These are phyloP conservation scores for Myocastor coypus DNA, from an alignment of 2,113 vertebrate genomes.

Conservation along the genomic window DNA sequence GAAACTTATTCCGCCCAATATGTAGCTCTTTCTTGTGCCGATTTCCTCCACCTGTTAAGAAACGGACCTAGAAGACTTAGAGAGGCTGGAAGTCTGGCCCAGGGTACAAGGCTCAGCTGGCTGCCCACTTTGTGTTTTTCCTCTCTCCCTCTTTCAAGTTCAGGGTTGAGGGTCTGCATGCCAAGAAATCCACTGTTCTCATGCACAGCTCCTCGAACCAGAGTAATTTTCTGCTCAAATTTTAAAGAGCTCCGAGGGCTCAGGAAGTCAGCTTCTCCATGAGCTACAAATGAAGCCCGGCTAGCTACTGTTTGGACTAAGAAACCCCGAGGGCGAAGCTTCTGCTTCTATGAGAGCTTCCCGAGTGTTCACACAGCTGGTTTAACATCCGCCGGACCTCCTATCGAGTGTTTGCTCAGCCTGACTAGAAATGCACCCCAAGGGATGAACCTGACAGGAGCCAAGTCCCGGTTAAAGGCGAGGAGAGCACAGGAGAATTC, in stretches of 20 bases:
- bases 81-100: neutral
- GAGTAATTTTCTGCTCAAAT: neutral
- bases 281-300: neutral
- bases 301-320: neutral
- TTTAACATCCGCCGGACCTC: neutral
- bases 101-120: neutral
- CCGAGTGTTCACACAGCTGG: neutral
- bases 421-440: neutral
- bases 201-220: neutral
- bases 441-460: constrained; percentile 2
- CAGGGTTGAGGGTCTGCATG: neutral
- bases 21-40: neutral
- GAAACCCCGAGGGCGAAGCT: neutral
- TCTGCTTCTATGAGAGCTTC: neutral
- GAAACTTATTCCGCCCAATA: neutral
- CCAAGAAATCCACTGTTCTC: neutral
- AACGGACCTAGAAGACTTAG: neutral
- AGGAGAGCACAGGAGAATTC: neutral
- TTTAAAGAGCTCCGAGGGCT: neutral
- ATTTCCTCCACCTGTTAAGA: constrained; percentile 1
- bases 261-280: neutral
- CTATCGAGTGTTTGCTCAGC: neutral
- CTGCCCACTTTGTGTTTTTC: neutral
- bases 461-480: neutral
- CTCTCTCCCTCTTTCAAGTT: neutral